A percentile compares a stretch with the other conserved stretches of the same genome.
These are phyloP conservation scores for Drosophila parvula DNA, from an alignment of 1,140 invertebrate species.

Conservation along the genomic window DNA sequence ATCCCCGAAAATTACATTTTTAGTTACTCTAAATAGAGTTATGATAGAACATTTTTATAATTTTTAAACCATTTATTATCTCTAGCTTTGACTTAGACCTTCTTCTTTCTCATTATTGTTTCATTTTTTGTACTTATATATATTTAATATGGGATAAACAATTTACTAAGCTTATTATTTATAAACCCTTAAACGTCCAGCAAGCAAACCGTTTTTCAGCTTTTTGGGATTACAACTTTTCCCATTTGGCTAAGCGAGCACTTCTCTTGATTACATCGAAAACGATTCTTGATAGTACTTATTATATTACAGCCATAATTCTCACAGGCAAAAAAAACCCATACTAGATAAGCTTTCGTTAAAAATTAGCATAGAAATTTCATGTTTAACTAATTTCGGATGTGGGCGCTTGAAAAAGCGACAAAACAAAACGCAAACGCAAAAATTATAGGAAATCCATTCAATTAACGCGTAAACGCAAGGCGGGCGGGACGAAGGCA, in stretches of 20 bases:
- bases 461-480: conserved; percentile 39
- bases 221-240: conserved; percentile 10
- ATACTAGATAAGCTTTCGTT: conserved; percentile 1
- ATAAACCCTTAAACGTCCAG: background rate
- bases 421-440: conserved; percentile 23
- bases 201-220: background rate
- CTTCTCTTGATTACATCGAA: conserved; percentile 15
- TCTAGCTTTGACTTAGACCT: background rate
- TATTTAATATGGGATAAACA: background rate
- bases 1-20: too few relatives aligned
- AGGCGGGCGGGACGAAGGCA: background rate
- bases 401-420: background rate
- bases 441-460: conserved; percentile 54
- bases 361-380: conserved; percentile 30
- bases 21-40: too few relatives aligned
- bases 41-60: too few relatives aligned
- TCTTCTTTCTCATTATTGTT: background rate
- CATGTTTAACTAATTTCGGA: conserved; percentile 37
- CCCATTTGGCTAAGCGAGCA: conserved; percentile 1
- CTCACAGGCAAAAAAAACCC: background rate
- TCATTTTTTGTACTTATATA: background rate
- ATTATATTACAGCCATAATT: conserved; percentile 7
- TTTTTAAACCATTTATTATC: too few relatives aligned
- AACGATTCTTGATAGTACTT: conserved; percentile 13
- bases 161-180: conserved; percentile 3